These are phyloP conservation scores for Chamaea fasciata DNA, from an alignment of 2,113 vertebrate genomes.

Conservation along the genomic window DNA sequence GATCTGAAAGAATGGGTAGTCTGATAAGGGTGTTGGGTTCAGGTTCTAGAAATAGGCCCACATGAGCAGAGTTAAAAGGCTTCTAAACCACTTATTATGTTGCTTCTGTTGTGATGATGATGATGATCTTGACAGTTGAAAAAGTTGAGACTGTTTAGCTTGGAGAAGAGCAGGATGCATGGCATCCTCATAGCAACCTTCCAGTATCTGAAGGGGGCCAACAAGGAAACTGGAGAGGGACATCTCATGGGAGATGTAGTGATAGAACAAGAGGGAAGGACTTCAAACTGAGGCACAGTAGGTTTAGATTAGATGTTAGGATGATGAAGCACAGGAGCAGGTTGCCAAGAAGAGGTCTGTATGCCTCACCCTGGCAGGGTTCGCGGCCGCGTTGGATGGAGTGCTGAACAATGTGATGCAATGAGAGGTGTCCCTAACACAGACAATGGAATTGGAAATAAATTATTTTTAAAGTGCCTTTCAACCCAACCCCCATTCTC, in stretches of 20 bases:
- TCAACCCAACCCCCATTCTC: neutral
- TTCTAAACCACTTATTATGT: neutral
- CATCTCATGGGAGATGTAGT: neutral
- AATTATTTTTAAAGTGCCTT: neutral
- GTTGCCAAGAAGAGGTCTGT: neutral
- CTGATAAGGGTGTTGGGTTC: neutral
- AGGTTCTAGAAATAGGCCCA: neutral
- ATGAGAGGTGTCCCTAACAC: neutral
- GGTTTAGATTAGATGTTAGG: neutral
- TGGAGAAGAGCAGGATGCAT: neutral
- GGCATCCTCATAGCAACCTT: neutral
- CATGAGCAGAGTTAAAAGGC: neutral
- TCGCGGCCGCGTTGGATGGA: fast-evolving
- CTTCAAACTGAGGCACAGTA: neutral
- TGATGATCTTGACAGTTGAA: neutral
- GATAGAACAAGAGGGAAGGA: neutral
- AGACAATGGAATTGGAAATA: neutral
- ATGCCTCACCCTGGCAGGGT: neutral
- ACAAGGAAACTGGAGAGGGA: neutral
- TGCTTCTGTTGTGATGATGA: neutral
- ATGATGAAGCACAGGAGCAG: neutral
- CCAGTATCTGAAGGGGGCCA: too few species aligned
- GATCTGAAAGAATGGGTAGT: neutral
- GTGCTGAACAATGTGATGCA: fast-evolving
- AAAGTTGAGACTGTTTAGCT: neutral